Evolutionary conservation across 1,140 invertebrate species (phyloP).

Genomic region (Gonioctena quinquepunctata): DNA sequence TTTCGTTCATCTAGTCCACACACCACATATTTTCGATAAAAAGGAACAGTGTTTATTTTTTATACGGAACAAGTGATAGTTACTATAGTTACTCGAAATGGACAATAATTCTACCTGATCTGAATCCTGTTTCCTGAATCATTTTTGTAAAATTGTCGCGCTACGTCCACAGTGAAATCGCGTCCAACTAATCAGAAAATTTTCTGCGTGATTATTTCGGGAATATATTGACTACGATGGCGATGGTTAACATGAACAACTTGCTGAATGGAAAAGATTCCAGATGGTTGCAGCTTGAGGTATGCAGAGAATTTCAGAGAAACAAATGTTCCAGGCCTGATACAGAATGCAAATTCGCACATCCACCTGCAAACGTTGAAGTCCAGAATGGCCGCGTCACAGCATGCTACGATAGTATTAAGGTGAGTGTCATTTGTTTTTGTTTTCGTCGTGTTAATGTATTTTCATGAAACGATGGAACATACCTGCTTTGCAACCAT

Average conservation of each 20-base stretch:
- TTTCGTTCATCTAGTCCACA: not conserved
- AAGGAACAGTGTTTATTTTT: conserved; percentile 36
- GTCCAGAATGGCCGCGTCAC: conserved; percentile 99
- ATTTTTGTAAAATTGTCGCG: conserved; percentile 24
- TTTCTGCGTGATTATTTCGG: not conserved
- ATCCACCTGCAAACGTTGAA: conserved; percentile 98
- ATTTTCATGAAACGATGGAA: too few species aligned
- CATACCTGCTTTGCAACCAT: too few species aligned
- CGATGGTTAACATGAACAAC: conserved; percentile 97
- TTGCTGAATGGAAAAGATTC: conserved; percentile 98
- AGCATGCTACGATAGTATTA: conserved; percentile 99
- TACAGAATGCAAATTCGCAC: conserved; percentile 99
- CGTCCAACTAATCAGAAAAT: conserved; percentile 25
- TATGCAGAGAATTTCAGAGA: conserved; percentile 98
- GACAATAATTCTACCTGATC: conserved; percentile 50
- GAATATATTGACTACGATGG: conserved; percentile 60
- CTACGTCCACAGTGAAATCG: conserved; percentile 36
- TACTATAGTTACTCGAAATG: conserved; percentile 36
- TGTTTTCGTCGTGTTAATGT: not conserved
- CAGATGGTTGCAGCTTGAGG: conserved; percentile 98
- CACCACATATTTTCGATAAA: not conserved
- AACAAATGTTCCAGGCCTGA: conserved; percentile 99
- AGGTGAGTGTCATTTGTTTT: conserved; percentile 73
- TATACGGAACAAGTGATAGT: conserved; percentile 30
- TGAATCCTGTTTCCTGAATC: conserved; percentile 13